A percentile compares a stretch with the other conserved stretches of the same genome.
These are phyloP conservation scores for Heliopora coerulea DNA, from an alignment of 92 coral and sea anemone species.

Conservation along the genomic window DNA sequence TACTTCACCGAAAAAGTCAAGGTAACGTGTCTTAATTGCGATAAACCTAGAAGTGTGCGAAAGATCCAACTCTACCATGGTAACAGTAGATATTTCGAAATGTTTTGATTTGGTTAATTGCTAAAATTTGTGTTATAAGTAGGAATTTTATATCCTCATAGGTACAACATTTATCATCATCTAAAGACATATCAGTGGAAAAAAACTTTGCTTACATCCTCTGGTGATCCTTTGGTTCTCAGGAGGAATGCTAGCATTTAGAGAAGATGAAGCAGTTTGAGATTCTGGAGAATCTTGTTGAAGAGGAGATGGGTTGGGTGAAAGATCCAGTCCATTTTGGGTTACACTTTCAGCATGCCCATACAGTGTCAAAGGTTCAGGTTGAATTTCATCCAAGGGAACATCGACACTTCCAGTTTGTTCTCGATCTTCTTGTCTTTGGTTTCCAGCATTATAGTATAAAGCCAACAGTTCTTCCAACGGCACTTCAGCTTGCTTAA, in stretches of 20 bases:
- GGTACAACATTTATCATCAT: too few relatives aligned
- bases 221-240: slow-evolving; percentile 98
- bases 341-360: slow-evolving; percentile 43
- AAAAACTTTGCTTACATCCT: slow-evolving; percentile 83
- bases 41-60: too few relatives aligned
- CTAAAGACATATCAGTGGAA: too few relatives aligned
- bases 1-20: too few relatives aligned
- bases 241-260: slow-evolving; percentile 72
- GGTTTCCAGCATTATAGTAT: slow-evolving; percentile 75
- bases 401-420: slow-evolving; percentile 26
- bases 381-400: slow-evolving; percentile 82
- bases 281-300: slow-evolving; percentile 64
- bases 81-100: too few relatives aligned
- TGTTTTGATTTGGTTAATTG: too few relatives aligned
- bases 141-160: too few relatives aligned
- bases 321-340: slow-evolving; percentile 44
- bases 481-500: slow-evolving; percentile 95
- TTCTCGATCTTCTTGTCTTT: slow-evolving; percentile 50
- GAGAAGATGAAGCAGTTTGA: slow-evolving; percentile 76
- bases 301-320: slow-evolving; percentile 47
- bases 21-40: too few relatives aligned
- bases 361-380: slow-evolving; percentile 89
- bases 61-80: too few relatives aligned
- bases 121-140: too few relatives aligned
- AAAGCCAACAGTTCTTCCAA: slow-evolving; percentile 85